Percentiles rank a stretch among this genome's conserved stretches.
These are phyloP conservation scores for Geodia barretti DNA, from an alignment of 37 sponge, comb jelly and placozoan species.

Conservation along the genomic window DNA sequence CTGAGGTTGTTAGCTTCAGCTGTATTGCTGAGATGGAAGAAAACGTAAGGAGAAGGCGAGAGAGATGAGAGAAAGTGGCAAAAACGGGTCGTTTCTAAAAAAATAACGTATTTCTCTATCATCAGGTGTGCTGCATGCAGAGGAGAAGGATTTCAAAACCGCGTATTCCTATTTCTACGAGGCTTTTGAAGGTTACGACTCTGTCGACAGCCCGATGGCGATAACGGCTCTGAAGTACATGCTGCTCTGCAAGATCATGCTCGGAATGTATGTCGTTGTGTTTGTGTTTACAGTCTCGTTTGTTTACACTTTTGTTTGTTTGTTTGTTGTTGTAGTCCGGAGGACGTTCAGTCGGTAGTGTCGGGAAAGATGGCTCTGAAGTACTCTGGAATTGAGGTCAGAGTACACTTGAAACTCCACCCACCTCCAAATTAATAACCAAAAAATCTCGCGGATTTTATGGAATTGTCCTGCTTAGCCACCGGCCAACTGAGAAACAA, in stretches of 20 bases:
- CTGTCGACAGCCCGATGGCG: conserved; percentile 79
- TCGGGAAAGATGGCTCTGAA: conserved; percentile 90
- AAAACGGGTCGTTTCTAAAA: no score
- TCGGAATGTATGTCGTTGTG: conserved; percentile 63
- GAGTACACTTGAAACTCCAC: no score
- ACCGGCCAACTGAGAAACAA: no score
- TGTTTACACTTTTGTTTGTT: conserved; percentile 1
- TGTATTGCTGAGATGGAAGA: no score
- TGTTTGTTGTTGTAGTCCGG: conserved; percentile 63
- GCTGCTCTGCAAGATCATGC: conserved; percentile 98
- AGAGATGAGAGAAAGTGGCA: no score
- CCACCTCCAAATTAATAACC: no score
- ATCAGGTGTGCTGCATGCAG: conserved; percentile 90
- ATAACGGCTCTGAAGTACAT: conserved; percentile 93
- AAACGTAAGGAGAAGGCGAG: no score
- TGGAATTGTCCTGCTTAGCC: no score
- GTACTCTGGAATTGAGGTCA: conserved; percentile 74
- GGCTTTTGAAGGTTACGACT: conserved; percentile 96
- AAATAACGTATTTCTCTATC: no score
- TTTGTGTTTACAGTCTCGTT: neutral
- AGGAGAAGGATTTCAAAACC: conserved; percentile 98
- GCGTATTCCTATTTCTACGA: conserved; percentile 98
- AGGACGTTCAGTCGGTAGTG: conserved; percentile 91
- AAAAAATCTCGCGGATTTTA: no score
- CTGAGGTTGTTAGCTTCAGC: neutral